phyloP scores from a whole-genome alignment of 2,113 vertebrate genomes.

The Limnothrissa miodon region DNA sequence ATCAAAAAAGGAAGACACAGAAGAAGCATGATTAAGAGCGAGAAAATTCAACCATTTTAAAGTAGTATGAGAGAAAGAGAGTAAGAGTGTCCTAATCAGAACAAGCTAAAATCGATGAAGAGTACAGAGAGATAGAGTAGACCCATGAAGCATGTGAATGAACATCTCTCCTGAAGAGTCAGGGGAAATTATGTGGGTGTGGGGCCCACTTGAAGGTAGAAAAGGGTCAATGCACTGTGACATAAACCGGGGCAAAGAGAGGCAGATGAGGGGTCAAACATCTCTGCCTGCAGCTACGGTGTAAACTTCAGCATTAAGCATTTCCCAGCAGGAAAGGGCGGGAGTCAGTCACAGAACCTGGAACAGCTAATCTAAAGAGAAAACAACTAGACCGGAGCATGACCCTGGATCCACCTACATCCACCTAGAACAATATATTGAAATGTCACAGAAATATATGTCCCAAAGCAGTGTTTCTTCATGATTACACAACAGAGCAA shows the following conservation, averaged over 20 bases:
- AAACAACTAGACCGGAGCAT: not conserved
- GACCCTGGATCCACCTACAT: not conserved
- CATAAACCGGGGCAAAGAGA: not conserved
- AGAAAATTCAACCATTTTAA: too few relatives aligned
- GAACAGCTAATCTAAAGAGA: not conserved
- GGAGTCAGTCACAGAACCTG: not conserved
- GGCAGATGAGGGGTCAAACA: not conserved
- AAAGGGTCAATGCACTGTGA: not conserved
- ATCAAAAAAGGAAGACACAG: too few relatives aligned
- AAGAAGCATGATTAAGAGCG: too few relatives aligned
- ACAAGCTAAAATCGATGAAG: too few relatives aligned
- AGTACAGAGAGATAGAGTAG: too few relatives aligned
- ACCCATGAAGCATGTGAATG: not conserved
- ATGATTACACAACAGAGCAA: not conserved
- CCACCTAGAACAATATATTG: not conserved
- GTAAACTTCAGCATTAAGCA: not conserved
- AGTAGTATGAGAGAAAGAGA: too few relatives aligned
- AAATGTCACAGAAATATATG: not conserved
- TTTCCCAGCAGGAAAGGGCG: conserved; percentile 9
- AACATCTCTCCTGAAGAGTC: not conserved
- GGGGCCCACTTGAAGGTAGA: not conserved
- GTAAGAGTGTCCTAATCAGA: too few relatives aligned
- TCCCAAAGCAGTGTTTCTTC: not conserved
- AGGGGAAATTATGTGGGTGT: not conserved
- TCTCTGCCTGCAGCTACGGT: not conserved